Evolutionary conservation across 2,113 vertebrate genomes (phyloP).

Genomic region (Channa argus): DNA sequence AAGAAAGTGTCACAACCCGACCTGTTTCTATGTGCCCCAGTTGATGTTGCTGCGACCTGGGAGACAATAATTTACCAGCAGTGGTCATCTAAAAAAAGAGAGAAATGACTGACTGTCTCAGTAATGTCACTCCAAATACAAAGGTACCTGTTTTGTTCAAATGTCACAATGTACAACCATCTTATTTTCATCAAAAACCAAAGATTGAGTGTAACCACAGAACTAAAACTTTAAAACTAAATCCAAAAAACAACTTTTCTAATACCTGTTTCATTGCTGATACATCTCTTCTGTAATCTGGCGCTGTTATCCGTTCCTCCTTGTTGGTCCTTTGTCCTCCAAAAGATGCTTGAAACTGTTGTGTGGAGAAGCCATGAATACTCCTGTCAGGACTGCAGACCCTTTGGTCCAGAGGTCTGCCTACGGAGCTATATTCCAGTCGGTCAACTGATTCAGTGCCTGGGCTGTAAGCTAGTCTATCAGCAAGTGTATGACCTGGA

Average conservation of each 20-base stretch:
- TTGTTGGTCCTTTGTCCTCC: slow-evolving; percentile 32
- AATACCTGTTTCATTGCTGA: background rate
- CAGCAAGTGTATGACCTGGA: slow-evolving; percentile 8
- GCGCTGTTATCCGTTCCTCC: slow-evolving; percentile 31
- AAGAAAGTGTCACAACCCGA: background rate
- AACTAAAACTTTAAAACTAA: too few species aligned
- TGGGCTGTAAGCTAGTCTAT: slow-evolving; percentile 2
- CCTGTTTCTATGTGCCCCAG: slow-evolving; percentile 37
- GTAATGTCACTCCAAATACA: background rate
- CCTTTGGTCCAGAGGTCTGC: slow-evolving; percentile 33
- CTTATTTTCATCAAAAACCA: background rate
- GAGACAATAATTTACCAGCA: slow-evolving; percentile 47
- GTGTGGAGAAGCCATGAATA: slow-evolving; percentile 15
- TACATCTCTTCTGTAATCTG: slow-evolving; percentile 61
- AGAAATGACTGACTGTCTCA: background rate
- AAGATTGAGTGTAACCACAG: background rate
- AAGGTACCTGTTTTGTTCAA: background rate
- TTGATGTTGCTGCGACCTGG: slow-evolving; percentile 45
- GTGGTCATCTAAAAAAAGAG: slow-evolving; percentile 40
- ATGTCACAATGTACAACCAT: background rate
- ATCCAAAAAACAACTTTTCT: background rate
- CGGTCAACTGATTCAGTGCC: slow-evolving; percentile 9
- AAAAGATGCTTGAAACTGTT: slow-evolving; percentile 29
- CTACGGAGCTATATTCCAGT: slow-evolving; percentile 9
- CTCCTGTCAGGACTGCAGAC: slow-evolving; percentile 38